Evolutionary conservation across 2,113 vertebrate genomes (phyloP).

Genomic region (Aythya baeri): DNA sequence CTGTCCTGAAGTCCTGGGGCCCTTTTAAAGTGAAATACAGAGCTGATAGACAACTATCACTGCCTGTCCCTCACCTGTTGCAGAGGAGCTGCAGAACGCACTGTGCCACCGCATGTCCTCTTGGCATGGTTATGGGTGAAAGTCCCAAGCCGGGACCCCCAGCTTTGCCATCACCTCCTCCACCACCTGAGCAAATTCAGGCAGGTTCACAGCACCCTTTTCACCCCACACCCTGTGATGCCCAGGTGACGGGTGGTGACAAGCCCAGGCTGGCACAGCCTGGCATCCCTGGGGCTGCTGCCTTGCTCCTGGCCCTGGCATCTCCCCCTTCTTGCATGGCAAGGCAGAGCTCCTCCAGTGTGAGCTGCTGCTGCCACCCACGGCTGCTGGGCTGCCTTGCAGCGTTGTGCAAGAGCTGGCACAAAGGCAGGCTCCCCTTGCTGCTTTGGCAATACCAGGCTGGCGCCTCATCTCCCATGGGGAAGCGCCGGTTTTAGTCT

Average conservation of each 20-base stretch:
- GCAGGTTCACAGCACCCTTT: background rate
- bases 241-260: background rate
- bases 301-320: background rate
- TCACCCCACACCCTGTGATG: background rate
- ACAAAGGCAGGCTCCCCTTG: too few species aligned
- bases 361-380: background rate
- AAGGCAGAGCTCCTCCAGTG: background rate
- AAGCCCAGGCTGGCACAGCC: background rate
- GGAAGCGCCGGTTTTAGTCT: background rate
- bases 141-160: fast-evolving
- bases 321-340: background rate
- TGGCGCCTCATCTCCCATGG: fast-evolving
- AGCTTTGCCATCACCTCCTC: fast-evolving
- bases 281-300: background rate
- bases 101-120: background rate
- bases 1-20: background rate
- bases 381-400: background rate
- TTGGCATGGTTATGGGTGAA: fast-evolving
- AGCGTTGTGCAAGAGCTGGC: background rate
- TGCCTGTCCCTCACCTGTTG: fast-evolving
- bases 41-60: background rate
- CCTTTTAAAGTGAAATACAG: background rate
- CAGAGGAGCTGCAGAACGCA: background rate
- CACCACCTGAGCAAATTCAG: fast-evolving
- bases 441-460: background rate